phyloP scores from a whole-genome alignment of 2,113 vertebrate genomes.

The Lota lota region DNA sequence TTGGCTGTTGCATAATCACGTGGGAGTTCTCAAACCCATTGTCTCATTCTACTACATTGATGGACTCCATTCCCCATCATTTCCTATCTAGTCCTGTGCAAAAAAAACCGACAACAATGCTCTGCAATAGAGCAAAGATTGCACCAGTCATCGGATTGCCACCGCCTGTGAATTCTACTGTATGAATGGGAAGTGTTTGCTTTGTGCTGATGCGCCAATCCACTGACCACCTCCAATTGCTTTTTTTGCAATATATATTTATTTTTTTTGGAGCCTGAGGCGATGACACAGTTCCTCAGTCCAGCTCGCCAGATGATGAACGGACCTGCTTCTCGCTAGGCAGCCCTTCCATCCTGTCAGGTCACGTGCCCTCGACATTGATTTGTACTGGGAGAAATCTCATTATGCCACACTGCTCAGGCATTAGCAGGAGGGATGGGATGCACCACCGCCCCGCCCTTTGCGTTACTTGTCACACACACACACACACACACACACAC shows the following conservation, averaged over 20 bases:
- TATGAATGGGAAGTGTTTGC: conserved; percentile 8
- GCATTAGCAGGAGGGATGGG: not conserved
- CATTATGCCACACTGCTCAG: conserved; percentile 21
- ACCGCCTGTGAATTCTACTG: not conserved
- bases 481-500: conserved; percentile 9
- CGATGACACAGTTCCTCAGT: conserved; percentile 36
- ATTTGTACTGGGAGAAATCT: conserved; percentile 30
- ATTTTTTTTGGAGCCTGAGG: conserved; percentile 25
- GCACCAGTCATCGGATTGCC: conserved; percentile 1
- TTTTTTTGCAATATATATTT: not conserved
- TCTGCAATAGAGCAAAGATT: not conserved
- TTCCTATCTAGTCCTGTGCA: not conserved
- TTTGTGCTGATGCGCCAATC: conserved; percentile 14
- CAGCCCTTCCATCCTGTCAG: conserved; percentile 20
- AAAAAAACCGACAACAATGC: not conserved
- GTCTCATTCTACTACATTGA: not conserved
- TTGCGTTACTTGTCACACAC: conserved; percentile 1
- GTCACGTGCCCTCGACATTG: conserved; percentile 13
- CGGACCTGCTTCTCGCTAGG: conserved; percentile 22
- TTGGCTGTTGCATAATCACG: not conserved
- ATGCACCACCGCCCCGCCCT: not conserved
- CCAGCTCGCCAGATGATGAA: conserved; percentile 39
- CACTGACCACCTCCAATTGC: conserved; percentile 16
- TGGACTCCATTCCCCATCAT: too few species aligned
- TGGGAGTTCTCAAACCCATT: not conserved